Conservation (phyloP, 2,113 vertebrate genomes). For the Dolichallabes microphthalmus region DNA sequence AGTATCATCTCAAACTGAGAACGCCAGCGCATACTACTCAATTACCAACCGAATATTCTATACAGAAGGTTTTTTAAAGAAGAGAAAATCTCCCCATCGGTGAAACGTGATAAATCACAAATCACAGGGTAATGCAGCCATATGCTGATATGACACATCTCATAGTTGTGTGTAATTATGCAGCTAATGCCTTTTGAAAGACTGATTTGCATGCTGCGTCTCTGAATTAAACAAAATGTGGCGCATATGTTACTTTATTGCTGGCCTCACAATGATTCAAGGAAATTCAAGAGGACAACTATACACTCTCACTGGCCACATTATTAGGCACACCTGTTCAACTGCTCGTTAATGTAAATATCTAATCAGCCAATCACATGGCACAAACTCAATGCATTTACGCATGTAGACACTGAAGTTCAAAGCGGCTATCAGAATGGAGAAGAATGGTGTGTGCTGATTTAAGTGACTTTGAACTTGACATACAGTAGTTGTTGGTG, state of each 20-base stretch:
- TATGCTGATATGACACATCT: slow-evolving; percentile 7
- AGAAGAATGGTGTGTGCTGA: too few species aligned
- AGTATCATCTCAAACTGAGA: slow-evolving; percentile 20
- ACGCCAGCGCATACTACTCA: background rate
- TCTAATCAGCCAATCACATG: too few species aligned
- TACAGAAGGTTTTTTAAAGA: background rate
- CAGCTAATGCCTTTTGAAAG: slow-evolving; percentile 14
- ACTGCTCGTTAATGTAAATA: too few species aligned
- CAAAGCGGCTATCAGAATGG: too few species aligned
- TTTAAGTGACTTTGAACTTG: too few species aligned
- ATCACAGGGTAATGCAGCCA: background rate
- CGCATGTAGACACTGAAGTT: too few species aligned
- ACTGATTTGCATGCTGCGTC: background rate
- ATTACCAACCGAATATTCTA: background rate
- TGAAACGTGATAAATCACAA: slow-evolving; percentile 32
- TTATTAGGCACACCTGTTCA: background rate
- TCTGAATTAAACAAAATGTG: background rate
- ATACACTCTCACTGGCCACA: background rate
- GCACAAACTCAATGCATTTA: too few species aligned
- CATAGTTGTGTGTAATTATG: slow-evolving; percentile 36
- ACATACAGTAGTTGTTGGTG: too few species aligned
- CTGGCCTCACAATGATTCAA: background rate
- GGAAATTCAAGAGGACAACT: background rate
- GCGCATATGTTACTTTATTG: background rate
- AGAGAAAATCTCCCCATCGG: background rate